A percentile compares a stretch with the other conserved stretches of the same genome.
These are phyloP conservation scores for Podarcis cretensis DNA, from an alignment of 2,113 vertebrate species.

Conservation along the genomic window DNA sequence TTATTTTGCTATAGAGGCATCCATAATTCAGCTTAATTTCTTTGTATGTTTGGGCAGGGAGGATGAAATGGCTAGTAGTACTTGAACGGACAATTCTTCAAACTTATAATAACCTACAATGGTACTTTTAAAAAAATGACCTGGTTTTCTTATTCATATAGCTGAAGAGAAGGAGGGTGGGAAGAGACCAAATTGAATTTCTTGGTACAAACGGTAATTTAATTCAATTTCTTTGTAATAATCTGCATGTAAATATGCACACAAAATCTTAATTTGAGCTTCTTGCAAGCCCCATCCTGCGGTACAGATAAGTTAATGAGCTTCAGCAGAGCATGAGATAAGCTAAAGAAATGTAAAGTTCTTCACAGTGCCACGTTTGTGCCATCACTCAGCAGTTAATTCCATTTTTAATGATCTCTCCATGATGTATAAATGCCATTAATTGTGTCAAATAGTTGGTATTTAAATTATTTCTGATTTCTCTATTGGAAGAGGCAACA, in stretches of 20 bases:
- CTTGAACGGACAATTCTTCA: background rate
- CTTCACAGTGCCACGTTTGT: constrained; percentile 37
- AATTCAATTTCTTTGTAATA: constrained; percentile 48
- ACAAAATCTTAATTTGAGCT: constrained; percentile 57
- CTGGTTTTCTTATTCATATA: constrained; percentile 1
- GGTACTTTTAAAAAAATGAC: background rate
- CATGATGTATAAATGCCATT: constrained; percentile 41
- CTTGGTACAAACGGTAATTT: constrained; percentile 44
- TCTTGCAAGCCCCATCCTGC: constrained; percentile 54
- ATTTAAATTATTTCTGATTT: constrained; percentile 52
- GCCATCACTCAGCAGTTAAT: constrained; percentile 52
- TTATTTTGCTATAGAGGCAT: background rate
- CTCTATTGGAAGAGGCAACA: constrained; percentile 35
- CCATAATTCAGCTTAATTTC: background rate
- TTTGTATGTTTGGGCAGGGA: too few relatives aligned
- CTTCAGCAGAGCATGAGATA: constrained; percentile 56
- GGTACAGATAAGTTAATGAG: constrained; percentile 47
- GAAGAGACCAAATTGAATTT: constrained; percentile 43
- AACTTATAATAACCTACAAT: background rate
- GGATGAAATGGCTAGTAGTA: background rate
- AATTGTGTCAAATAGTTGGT: constrained; percentile 53
- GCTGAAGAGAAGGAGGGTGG: background rate
- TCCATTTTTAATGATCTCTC: constrained; percentile 59
- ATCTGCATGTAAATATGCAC: constrained; percentile 47
- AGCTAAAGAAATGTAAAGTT: constrained; percentile 49